Evolutionary conservation across 1,140 invertebrate species (phyloP).

Genomic region (Belonocnema kinseyi): DNA sequence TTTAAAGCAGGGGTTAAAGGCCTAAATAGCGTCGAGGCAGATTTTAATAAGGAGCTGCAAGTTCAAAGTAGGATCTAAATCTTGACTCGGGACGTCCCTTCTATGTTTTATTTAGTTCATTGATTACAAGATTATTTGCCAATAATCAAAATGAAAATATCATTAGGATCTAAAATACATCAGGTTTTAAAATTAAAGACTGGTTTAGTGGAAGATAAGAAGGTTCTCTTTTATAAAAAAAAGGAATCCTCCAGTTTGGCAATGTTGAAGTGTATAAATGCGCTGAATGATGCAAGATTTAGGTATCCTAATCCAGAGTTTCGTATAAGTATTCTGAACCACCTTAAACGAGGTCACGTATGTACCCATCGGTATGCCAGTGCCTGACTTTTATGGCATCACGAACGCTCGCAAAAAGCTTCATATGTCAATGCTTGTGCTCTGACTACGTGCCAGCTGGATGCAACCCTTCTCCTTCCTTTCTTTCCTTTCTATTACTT

Average conservation of each 20-base stretch:
- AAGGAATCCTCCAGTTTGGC: slow-evolving; percentile 7
- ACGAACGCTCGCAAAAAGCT: slow-evolving; percentile 50
- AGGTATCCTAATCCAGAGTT: slow-evolving; percentile 51
- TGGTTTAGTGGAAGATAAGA: too few species aligned
- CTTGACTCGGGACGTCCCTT: too few species aligned
- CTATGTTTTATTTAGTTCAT: too few species aligned
- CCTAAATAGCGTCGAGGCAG: too few species aligned
- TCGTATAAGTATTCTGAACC: slow-evolving; percentile 45
- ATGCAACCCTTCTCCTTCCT: slow-evolving; percentile 42
- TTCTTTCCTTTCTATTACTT: slow-evolving; percentile 33
- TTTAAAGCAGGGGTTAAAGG: too few species aligned
- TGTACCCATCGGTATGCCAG: slow-evolving; percentile 41
- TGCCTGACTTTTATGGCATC: slow-evolving; percentile 52
- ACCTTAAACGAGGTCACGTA: slow-evolving; percentile 52
- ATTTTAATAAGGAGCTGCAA: too few species aligned
- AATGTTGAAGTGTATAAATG: slow-evolving; percentile 51
- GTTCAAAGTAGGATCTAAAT: too few species aligned
- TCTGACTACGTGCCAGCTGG: slow-evolving; percentile 53
- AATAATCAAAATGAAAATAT: too few species aligned
- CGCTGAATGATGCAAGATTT: slow-evolving; percentile 43
- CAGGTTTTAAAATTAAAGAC: too few species aligned
- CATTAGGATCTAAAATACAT: too few species aligned
- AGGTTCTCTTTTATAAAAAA: too few species aligned
- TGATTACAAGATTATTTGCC: too few species aligned
- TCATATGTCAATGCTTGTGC: slow-evolving; percentile 48